Evolutionary conservation across 2,797 vertebrate species (phyloP).

Genomic region (Spheniscus humboldti): DNA sequence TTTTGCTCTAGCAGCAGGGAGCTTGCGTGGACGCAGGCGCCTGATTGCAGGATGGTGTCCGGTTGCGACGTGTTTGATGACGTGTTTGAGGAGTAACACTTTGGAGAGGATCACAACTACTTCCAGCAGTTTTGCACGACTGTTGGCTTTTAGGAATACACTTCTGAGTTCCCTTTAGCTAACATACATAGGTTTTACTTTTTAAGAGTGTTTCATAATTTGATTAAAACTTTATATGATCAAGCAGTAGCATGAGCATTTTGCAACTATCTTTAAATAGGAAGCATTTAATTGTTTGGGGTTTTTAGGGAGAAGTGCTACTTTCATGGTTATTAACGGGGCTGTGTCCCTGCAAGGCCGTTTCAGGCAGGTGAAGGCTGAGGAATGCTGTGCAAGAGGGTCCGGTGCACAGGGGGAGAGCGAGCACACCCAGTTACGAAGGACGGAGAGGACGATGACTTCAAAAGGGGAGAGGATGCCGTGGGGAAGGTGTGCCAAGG

Average conservation of each 20-base stretch:
- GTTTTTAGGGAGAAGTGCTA: slow-evolving; percentile 10
- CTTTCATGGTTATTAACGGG: not conserved
- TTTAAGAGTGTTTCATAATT: not conserved
- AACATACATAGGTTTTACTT: not conserved
- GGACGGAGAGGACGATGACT: not conserved
- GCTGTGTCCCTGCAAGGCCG: not conserved
- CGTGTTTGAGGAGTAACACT: not conserved
- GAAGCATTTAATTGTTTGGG: slow-evolving; percentile 2
- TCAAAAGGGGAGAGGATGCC: slow-evolving; percentile 53
- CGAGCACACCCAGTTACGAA: not conserved
- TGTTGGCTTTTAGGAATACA: not conserved
- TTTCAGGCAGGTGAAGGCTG: slow-evolving; percentile 21
- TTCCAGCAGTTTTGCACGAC: not conserved
- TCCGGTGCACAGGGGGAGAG: not conserved
- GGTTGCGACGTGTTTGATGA: not conserved
- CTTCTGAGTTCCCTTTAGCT: not conserved
- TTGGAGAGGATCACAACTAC: not conserved
- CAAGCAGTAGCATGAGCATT: not conserved
- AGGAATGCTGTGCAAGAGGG: slow-evolving; percentile 27
- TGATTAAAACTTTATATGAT: not conserved
- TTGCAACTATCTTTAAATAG: slow-evolving; percentile 9
- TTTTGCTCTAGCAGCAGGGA: not conserved
- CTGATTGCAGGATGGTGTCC: not conserved
- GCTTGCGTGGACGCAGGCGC: not conserved
- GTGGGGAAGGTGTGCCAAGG: slow-evolving; percentile 35